Evolutionary conservation across 2,797 vertebrate genomes (phyloP), one percentile per base, ranked within the genome.

Genomic region (Eulemur mongoz): DNA sequence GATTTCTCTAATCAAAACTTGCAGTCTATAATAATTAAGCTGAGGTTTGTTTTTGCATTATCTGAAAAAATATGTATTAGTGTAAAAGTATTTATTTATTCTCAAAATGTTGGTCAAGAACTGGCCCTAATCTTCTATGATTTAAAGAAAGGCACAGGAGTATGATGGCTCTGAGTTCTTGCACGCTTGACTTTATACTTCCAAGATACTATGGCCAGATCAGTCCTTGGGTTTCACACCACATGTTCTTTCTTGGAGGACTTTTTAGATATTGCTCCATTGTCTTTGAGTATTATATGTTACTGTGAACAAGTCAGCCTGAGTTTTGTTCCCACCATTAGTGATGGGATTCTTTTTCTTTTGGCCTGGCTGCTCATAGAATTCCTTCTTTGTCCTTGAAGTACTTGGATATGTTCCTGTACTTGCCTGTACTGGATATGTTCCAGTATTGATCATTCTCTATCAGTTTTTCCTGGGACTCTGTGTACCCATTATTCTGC

Each of bases 21-120:
- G 17, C 18, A 80, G 20, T 72, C 69, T 81, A 20, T 52, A 69
- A 35, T 84, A 59, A 35, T 78, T 90, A 91, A 87, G 75, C 61
- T 22, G 59, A 89, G 17, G n/a, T 84, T 96, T 94, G 48, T 67
- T 43, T 94, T 48, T 88, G 17, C 9, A 73, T 1, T 54, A 38
- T 45, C 63, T 80, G 76, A 85, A 88, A 84, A 85, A 91, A 57
- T 75, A 69, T n/a, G 7, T 76, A n/a, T 88, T 78, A 73, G n/a
- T 63, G 9, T 75, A 72, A 92, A 80, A 90, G 72, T 69, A 75
- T 82, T 30, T 91, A 73, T 70, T 89, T 96, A 15, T 59, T 18
- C 45, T 81, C 25, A 38, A 32, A 63, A 87, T 38, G 87, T 92
- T 86, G 63, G 4, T 32, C 20, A 82, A 20, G 35, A 91, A 50